phyloP scores from a whole-genome alignment of 2,888 invertebrate species.

The Drosophila robusta region DNA sequence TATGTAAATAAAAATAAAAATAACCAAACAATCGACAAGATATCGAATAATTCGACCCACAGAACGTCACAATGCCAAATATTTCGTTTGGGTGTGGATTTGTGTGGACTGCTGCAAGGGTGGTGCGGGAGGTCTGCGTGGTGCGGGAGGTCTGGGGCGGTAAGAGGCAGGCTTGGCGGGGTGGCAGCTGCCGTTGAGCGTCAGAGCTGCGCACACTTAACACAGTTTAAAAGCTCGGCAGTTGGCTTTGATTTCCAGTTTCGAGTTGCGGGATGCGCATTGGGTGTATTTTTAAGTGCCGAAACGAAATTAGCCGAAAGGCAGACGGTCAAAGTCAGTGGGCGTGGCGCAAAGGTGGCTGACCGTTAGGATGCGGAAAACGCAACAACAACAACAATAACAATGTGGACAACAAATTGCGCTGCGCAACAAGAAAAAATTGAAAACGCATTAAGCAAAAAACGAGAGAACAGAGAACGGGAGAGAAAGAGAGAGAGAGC shows the following conservation, averaged over 20 bases:
- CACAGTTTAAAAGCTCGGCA: slow-evolving; percentile 43
- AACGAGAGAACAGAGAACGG: background rate
- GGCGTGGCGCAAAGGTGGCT: slow-evolving; percentile 63
- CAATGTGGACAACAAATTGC: slow-evolving; percentile 8
- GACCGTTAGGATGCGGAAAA: slow-evolving; percentile 71
- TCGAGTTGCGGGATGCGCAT: slow-evolving; percentile 13
- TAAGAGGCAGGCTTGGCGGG: background rate
- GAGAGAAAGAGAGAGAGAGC: slow-evolving; percentile 1
- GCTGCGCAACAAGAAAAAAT: slow-evolving; percentile 10
- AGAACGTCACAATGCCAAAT: slow-evolving; percentile 59
- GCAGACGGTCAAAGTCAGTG: slow-evolving; percentile 57
- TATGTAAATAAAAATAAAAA: slow-evolving; percentile 15
- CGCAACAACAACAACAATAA: slow-evolving; percentile 36
- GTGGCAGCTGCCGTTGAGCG: slow-evolving; percentile 14
- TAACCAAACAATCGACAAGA: slow-evolving; percentile 37
- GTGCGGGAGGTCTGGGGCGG: background rate
- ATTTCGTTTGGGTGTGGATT: slow-evolving; percentile 28
- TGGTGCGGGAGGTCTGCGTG: background rate
- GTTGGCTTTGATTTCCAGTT: slow-evolving; percentile 43
- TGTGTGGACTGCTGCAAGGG: background rate
- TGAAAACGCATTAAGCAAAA: slow-evolving; percentile 34
- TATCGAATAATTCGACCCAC: slow-evolving; percentile 50
- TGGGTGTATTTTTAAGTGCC: slow-evolving; percentile 42
- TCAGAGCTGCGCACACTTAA: slow-evolving; percentile 53
- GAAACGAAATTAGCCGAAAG: slow-evolving; percentile 37